A percentile compares a stretch with the other conserved stretches of the same genome.
Evolutionary conservation across 2,888 invertebrate species (phyloP).

Genomic region (Furcula furcula): DNA sequence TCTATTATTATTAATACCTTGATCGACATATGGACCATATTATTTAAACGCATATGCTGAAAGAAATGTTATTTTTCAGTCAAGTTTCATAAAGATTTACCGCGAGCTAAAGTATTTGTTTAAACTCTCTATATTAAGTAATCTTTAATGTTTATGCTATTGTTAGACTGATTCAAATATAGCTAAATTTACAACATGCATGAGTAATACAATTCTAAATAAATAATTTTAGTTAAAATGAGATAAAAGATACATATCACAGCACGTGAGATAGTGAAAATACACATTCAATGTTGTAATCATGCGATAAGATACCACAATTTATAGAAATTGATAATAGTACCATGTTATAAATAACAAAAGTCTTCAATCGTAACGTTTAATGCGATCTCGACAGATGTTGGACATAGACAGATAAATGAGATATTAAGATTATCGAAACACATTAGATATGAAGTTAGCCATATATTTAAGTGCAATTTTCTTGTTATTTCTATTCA

Average conservation of each 20-base stretch:
- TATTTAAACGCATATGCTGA: too few species aligned
- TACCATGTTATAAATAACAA: not conserved
- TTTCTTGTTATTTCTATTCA: constrained; percentile 22
- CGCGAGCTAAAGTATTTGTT: too few species aligned
- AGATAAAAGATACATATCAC: constrained; percentile 7
- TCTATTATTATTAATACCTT: too few species aligned
- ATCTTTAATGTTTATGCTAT: too few species aligned
- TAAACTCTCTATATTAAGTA: too few species aligned
- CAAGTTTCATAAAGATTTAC: too few species aligned
- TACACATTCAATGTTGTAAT: constrained; percentile 8
- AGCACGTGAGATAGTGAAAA: constrained; percentile 20
- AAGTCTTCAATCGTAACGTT: not conserved
- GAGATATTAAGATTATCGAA: not conserved
- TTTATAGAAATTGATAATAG: not conserved
- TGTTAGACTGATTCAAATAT: too few species aligned
- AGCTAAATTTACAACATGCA: too few species aligned
- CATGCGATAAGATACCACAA: constrained; percentile 19
- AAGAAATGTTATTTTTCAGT: too few species aligned
- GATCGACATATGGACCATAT: too few species aligned
- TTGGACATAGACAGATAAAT: not conserved
- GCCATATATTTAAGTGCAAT: constrained; percentile 18
- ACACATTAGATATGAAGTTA: constrained; percentile 28
- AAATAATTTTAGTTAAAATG: too few species aligned
- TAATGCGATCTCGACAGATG: not conserved
- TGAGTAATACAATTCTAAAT: too few species aligned